Evolutionary conservation across 2,113 vertebrate species (phyloP).

Genomic region (Trichomycterus rosablanca): DNA sequence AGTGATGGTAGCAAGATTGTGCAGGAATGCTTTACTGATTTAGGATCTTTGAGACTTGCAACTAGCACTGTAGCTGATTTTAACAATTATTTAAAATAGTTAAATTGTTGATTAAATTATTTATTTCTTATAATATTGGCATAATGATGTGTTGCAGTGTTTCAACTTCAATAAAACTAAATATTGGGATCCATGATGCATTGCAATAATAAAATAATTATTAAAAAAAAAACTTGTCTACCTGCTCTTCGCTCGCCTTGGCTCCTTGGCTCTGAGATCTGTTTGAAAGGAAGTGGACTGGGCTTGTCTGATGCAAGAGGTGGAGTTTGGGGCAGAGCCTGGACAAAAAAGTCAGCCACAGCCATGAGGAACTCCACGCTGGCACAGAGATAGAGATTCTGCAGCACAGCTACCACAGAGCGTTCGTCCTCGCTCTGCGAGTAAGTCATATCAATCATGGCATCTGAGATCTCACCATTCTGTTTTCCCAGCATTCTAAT

Average conservation of each 20-base stretch:
- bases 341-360: slow-evolving; percentile 89
- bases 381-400: slow-evolving; percentile 88
- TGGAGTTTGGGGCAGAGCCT: slow-evolving; percentile 70
- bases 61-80: too few species aligned
- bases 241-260: slow-evolving; percentile 52
- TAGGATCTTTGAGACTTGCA: too few species aligned
- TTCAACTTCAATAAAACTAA: too few species aligned
- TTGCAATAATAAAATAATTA: too few species aligned
- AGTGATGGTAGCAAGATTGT: too few species aligned
- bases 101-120: too few species aligned
- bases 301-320: slow-evolving; percentile 55
- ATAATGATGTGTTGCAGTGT: too few species aligned
- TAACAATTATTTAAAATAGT: too few species aligned
- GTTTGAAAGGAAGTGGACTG: slow-evolving; percentile 65
- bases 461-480: slow-evolving; percentile 60
- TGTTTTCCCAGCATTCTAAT: slow-evolving; percentile 86
- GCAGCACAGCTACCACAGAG: slow-evolving; percentile 74
- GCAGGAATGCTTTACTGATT: too few species aligned
- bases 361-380: slow-evolving; percentile 93
- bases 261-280: slow-evolving; percentile 54
- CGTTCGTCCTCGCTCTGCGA: slow-evolving; percentile 64
- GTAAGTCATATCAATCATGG: slow-evolving; percentile 83
- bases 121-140: too few species aligned
- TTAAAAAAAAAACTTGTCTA: too few species aligned
- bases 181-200: too few species aligned